Evolutionary conservation across 2,888 invertebrate genomes (phyloP).

Genomic region (Drosophila koepferae): DNA sequence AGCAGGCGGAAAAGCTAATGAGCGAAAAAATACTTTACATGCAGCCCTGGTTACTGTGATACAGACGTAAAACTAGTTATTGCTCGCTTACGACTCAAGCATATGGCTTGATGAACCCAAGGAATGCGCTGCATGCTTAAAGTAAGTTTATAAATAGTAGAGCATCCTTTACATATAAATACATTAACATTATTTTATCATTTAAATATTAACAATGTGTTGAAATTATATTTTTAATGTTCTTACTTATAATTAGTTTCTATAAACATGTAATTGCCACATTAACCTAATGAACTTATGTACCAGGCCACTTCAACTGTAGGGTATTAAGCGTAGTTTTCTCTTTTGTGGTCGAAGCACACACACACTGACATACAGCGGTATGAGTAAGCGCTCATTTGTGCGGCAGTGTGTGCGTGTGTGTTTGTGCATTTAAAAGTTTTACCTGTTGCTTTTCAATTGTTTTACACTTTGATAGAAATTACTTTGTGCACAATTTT

Average conservation of each 20-base stretch:
- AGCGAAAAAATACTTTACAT: constrained; percentile 40
- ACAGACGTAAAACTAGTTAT: constrained; percentile 72
- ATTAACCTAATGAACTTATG: not conserved
- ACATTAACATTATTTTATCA: not conserved
- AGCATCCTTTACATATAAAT: not conserved
- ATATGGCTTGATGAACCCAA: constrained; percentile 6
- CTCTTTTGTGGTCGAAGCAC: constrained; percentile 72
- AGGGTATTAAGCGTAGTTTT: constrained; percentile 70
- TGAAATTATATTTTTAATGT: not conserved
- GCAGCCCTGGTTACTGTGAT: constrained; percentile 60
- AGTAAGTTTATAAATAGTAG: not conserved
- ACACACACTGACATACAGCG: constrained; percentile 39
- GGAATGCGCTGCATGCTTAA: constrained; percentile 20
- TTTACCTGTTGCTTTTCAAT: constrained; percentile 75
- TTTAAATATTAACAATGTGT: not conserved
- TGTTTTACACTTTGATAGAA: constrained; percentile 66
- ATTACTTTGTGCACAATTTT: constrained; percentile 62
- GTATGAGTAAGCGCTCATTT: constrained; percentile 50
- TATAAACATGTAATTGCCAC: not conserved
- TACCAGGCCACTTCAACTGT: constrained; percentile 21
- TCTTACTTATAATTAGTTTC: not conserved
- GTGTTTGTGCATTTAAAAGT: constrained; percentile 48
- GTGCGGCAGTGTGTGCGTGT: constrained; percentile 23
- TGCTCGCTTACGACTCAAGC: constrained; percentile 35
- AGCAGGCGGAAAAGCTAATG: constrained; percentile 53